These are phyloP conservation scores for Congeria kusceri DNA, from an alignment of 2,888 invertebrate species.

Conservation along the genomic window DNA sequence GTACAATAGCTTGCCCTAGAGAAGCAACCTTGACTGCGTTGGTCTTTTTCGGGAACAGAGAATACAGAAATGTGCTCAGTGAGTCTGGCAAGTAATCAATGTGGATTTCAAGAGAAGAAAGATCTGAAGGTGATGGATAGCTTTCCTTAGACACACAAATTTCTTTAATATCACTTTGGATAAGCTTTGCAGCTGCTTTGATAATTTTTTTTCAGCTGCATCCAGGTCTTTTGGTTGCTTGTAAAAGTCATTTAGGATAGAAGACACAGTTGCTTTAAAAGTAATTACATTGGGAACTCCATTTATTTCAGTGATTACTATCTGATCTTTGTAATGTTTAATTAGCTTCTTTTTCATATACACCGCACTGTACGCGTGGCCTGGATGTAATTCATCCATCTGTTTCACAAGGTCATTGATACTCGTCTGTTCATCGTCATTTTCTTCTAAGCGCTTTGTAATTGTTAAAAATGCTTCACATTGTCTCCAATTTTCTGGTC, in stretches of 20 bases:
- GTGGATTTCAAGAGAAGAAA: background rate
- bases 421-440: conserved; percentile 49
- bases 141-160: conserved; percentile 13
- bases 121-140: conserved; percentile 31
- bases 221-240: conserved; percentile 11
- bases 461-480: conserved; percentile 35
- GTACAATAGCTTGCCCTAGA: conserved; percentile 65
- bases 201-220: conserved; percentile 41
- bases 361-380: conserved; percentile 13
- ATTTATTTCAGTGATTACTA: conserved; percentile 55
- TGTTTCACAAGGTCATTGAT: conserved; percentile 38
- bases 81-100: conserved; percentile 30
- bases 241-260: conserved; percentile 51
- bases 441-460: conserved; percentile 34
- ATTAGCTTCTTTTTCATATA: conserved; percentile 57
- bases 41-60: conserved; percentile 23
- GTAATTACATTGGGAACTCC: conserved; percentile 60
- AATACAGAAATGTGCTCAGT: conserved; percentile 23
- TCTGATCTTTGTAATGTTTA: conserved; percentile 58
- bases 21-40: conserved; percentile 29
- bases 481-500: background rate
- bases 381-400: conserved; percentile 31
- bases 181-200: conserved; percentile 64
- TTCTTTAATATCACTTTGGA: conserved; percentile 63
- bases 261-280: conserved; percentile 40